A percentile compares a stretch with the other conserved stretches of the same genome.
These are phyloP conservation scores for Plotosus lineatus DNA, from an alignment of 2,113 vertebrate species.

Conservation along the genomic window DNA sequence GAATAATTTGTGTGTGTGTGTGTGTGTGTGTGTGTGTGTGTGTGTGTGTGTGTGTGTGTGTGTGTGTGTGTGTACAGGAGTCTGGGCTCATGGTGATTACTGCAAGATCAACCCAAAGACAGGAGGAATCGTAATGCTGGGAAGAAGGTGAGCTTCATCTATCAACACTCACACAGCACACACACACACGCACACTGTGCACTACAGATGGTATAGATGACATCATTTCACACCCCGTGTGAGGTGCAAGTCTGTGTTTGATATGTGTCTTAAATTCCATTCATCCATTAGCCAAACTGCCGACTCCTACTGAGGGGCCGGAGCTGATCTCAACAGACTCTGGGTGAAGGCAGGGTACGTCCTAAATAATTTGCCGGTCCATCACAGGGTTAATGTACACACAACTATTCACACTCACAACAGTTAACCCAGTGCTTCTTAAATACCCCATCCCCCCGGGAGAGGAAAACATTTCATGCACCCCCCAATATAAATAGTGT, in stretches of 20 bases:
- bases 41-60: slow-evolving; percentile 19
- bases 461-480: too few species aligned
- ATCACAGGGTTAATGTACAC: too few species aligned
- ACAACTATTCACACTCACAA: too few species aligned
- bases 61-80: slow-evolving; percentile 67
- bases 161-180: background rate
- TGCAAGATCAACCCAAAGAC: slow-evolving; percentile 95
- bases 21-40: slow-evolving; percentile 6
- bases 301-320: too few species aligned
- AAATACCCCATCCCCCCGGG: too few species aligned
- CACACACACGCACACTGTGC: slow-evolving; percentile 3
- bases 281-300: too few species aligned
- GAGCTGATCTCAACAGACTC: too few species aligned
- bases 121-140: slow-evolving; percentile 90
- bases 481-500: too few species aligned
- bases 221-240: background rate
- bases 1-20: background rate
- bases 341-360: too few species aligned
- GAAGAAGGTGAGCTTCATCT: slow-evolving; percentile 80
- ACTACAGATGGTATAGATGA: slow-evolving; percentile 18
- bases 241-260: background rate
- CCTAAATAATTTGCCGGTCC: too few species aligned
- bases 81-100: slow-evolving; percentile 96
- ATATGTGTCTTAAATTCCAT: too few species aligned
- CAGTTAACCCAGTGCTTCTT: too few species aligned